A percentile compares a stretch with the other conserved stretches of the same genome.
These are phyloP conservation scores for Pyralis farinalis DNA, from an alignment of 2,888 invertebrate species.

Conservation along the genomic window DNA sequence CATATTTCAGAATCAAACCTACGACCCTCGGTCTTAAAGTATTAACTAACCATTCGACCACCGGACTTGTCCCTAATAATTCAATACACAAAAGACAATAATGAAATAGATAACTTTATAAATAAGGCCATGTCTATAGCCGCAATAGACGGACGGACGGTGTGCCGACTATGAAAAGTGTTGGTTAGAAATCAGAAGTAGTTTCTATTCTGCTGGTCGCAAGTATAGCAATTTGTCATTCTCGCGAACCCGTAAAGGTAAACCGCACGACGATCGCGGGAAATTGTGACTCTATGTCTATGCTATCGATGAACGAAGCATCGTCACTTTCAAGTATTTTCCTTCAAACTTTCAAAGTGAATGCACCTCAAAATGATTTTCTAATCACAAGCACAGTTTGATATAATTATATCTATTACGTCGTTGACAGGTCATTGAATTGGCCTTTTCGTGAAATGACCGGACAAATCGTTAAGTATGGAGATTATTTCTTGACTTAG, in stretches of 20 bases:
- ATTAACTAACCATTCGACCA: no score
- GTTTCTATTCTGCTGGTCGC: conserved; percentile 21
- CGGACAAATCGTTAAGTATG: no score
- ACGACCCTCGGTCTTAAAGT: no score
- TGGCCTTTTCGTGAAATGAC: no score
- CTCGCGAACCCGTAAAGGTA: conserved; percentile 50
- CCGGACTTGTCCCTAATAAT: no score
- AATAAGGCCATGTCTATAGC: background rate
- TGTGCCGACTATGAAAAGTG: conserved; percentile 5
- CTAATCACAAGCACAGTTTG: no score
- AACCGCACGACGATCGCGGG: conserved; percentile 56
- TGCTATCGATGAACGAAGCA: conserved; percentile 44
- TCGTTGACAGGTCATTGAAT: no score
- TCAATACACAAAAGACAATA: no score
- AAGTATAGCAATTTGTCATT: conserved; percentile 47
- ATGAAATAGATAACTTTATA: no score
- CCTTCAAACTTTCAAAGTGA: conserved; percentile 42
- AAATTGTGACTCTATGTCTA: conserved; percentile 52
- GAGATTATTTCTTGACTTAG: no score
- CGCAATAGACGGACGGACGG: background rate
- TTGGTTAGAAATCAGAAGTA: conserved; percentile 27
- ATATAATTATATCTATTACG: no score
- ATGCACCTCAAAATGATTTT: conserved; percentile 5
- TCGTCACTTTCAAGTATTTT: conserved; percentile 53
- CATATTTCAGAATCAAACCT: no score